Percentiles rank a stretch among this genome's conserved stretches.
Evolutionary conservation across 2,797 vertebrate genomes (phyloP).

Genomic region (Myiotriccus ornatus): DNA sequence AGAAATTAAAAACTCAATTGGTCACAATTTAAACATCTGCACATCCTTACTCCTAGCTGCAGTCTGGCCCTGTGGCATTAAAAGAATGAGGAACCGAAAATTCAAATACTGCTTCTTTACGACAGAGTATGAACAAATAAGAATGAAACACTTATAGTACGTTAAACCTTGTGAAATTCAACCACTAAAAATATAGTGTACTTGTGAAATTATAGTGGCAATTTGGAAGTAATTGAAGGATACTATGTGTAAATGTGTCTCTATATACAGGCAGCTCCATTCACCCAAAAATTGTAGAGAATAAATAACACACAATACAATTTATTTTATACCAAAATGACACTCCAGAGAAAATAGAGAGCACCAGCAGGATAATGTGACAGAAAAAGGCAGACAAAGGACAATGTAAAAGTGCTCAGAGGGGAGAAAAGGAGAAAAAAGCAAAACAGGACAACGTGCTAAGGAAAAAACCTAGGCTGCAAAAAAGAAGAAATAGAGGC

Average conservation of each 20-base stretch:
- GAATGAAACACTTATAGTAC: conserved; percentile 18
- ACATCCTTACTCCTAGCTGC: not conserved
- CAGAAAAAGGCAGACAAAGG: conserved; percentile 54
- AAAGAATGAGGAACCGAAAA: not conserved
- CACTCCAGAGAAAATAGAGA: conserved; percentile 31
- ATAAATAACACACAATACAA: conserved; percentile 31
- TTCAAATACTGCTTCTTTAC: not conserved
- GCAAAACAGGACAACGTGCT: not conserved
- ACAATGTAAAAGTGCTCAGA: not conserved
- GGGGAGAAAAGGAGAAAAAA: not conserved
- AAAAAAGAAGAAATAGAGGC: conserved; percentile 12
- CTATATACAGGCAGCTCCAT: not conserved
- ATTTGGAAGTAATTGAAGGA: conserved; percentile 34
- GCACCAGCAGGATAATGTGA: not conserved
- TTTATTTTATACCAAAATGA: conserved; percentile 52
- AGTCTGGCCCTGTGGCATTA: not conserved
- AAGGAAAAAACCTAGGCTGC: not conserved
- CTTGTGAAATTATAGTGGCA: conserved; percentile 35
- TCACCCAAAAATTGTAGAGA: conserved; percentile 28
- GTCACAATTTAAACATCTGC: not conserved
- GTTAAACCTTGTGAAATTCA: conserved; percentile 6
- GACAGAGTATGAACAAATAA: conserved; percentile 24
- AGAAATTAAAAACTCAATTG: not conserved
- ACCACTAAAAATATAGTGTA: conserved; percentile 24
- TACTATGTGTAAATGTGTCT: not conserved